Evolutionary conservation across 2,797 vertebrate species (phyloP).

Genomic region (Acanthornis magna): DNA sequence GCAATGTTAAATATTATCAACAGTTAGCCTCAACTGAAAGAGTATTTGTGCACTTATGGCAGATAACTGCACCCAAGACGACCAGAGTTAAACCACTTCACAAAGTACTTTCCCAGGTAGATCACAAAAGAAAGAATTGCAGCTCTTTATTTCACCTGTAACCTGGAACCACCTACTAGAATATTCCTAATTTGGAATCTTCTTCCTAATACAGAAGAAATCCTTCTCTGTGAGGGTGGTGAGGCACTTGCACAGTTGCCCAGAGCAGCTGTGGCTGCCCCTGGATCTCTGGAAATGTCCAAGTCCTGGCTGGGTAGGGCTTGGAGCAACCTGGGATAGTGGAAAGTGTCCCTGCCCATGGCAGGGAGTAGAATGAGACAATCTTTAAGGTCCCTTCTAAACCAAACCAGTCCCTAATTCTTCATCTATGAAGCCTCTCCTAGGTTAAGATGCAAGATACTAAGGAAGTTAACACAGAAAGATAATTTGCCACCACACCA

Average conservation of each 20-base stretch:
- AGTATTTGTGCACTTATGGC: neutral
- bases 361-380: neutral
- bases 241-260: neutral
- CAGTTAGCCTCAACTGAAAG: neutral
- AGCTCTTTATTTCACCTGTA: neutral
- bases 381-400: neutral
- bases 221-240: neutral
- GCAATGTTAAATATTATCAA: neutral
- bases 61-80: neutral
- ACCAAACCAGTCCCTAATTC: neutral
- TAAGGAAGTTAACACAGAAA: neutral
- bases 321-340: rapidly evolving
- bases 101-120: neutral
- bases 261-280: neutral
- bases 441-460: neutral
- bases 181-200: neutral
- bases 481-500: neutral
- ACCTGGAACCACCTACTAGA: neutral
- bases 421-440: neutral
- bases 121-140: neutral
- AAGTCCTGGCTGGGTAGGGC: rapidly evolving
- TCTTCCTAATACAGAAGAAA: neutral
- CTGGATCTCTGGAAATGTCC: neutral
- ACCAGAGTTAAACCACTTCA: neutral
- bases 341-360: neutral